Conservation (phyloP, 2,888 invertebrate genomes). For the Nomada hirtipes region DNA sequence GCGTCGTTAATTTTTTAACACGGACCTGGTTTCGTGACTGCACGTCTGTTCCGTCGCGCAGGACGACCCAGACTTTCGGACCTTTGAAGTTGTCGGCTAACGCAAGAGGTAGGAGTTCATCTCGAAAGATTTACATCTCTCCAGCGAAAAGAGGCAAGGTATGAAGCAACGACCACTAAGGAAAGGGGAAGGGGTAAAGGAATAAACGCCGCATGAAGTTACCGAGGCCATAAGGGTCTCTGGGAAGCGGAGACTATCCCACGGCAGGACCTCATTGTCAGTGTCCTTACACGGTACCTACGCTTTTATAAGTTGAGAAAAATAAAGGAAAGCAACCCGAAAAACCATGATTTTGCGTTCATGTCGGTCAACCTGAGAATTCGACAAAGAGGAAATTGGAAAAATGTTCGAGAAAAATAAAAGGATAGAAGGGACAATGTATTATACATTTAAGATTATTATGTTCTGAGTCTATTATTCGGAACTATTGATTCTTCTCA, state of each 20-base stretch:
- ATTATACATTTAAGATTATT: too few species aligned
- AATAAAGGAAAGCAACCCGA: constrained; percentile 43
- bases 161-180: constrained; percentile 25
- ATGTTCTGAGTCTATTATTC: too few species aligned
- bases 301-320: constrained; percentile 58
- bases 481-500: too few species aligned
- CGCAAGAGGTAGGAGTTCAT: constrained; percentile 59
- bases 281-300: constrained; percentile 44
- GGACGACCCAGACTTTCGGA: constrained; percentile 47
- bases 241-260: constrained; percentile 64
- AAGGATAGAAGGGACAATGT: too few species aligned
- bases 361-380: not conserved
- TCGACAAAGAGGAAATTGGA: constrained; percentile 25
- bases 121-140: constrained; percentile 66
- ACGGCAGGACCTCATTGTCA: constrained; percentile 59
- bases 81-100: constrained; percentile 57
- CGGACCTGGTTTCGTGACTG: not conserved
- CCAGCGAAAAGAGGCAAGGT: constrained; percentile 40
- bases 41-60: constrained; percentile 24
- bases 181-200: constrained; percentile 31
- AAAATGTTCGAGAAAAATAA: not conserved
- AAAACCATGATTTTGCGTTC: too few species aligned
- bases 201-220: constrained; percentile 60
- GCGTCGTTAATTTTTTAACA: constrained; percentile 49
- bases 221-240: constrained; percentile 63